phyloP scores from a whole-genome alignment of 1,140 invertebrate genomes.

The Papilio xuthus region DNA sequence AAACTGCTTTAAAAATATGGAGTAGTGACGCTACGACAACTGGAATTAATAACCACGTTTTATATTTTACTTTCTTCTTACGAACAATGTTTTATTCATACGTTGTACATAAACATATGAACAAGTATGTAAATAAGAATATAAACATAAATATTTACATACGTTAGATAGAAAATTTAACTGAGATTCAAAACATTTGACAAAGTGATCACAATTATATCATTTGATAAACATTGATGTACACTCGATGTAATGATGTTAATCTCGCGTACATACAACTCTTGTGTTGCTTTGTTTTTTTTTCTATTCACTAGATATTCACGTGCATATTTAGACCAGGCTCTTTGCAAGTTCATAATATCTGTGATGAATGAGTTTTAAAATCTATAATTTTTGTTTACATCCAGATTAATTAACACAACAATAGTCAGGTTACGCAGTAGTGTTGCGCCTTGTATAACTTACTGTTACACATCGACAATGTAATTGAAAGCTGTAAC shows the following conservation, averaged over 20 bases:
- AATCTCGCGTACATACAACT: too few species aligned
- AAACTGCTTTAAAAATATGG: background rate
- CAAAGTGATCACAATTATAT: too few species aligned
- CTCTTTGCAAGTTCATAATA: too few species aligned
- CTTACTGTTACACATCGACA: background rate
- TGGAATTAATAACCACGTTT: background rate
- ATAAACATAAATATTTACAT: background rate
- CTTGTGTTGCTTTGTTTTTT: too few species aligned
- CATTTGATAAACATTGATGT: too few species aligned
- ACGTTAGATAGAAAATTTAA: background rate
- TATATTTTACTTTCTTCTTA: slow-evolving; percentile 4
- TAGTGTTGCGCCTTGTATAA: background rate
- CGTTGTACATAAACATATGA: background rate
- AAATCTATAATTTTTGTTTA: too few species aligned
- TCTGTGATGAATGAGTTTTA: too few species aligned
- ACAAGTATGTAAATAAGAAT: background rate
- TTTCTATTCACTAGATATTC: too few species aligned
- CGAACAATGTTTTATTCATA: slow-evolving; percentile 15
- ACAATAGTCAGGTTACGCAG: background rate
- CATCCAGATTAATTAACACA: background rate
- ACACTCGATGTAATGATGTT: too few species aligned
- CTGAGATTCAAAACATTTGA: background rate
- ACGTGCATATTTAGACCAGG: too few species aligned
- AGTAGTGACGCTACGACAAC: background rate
- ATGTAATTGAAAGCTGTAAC: background rate